These are phyloP conservation scores for Petrocephalus microphthalmus DNA, from an alignment of 2,113 vertebrate species.

Conservation along the genomic window DNA sequence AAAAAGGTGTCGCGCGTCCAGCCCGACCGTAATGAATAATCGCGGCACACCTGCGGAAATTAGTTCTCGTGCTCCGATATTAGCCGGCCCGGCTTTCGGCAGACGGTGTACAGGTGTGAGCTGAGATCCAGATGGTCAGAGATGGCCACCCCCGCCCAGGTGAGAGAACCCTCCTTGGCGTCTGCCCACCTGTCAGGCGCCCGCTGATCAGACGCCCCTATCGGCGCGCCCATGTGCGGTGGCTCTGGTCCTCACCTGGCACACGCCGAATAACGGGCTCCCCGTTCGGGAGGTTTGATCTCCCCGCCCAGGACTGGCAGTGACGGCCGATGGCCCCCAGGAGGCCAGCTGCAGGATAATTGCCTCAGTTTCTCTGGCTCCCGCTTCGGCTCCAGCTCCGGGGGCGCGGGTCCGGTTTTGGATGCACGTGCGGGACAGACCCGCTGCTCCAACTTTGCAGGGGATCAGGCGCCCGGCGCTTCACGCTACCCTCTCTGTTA, in stretches of 20 bases:
- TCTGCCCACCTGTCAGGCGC: background rate
- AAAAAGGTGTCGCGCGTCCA: background rate
- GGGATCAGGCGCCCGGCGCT: background rate
- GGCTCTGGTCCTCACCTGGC: conserved; percentile 18
- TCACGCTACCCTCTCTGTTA: background rate
- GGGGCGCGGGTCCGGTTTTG: background rate
- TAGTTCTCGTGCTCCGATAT: background rate
- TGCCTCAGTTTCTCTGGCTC: background rate
- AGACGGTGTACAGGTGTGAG: background rate
- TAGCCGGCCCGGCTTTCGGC: background rate
- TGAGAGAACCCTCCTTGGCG: background rate
- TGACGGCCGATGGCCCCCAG: background rate
- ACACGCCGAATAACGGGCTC: conserved; percentile 3
- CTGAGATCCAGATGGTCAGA: conserved; percentile 1
- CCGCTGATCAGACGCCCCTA: background rate
- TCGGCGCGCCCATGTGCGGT: background rate
- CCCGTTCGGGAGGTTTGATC: background rate
- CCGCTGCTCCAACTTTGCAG: too few relatives aligned
- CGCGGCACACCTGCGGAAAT: background rate
- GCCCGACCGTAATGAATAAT: background rate
- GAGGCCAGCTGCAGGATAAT: background rate
- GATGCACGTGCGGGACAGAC: too few relatives aligned
- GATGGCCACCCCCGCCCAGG: background rate
- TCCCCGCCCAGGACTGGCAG: conserved; percentile 5
- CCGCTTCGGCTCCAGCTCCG: background rate